Evolutionary conservation across 1,140 invertebrate species (phyloP), one percentile per base, ranked within the genome.

Genomic region (Pogonomyrmex barbatus): DNA sequence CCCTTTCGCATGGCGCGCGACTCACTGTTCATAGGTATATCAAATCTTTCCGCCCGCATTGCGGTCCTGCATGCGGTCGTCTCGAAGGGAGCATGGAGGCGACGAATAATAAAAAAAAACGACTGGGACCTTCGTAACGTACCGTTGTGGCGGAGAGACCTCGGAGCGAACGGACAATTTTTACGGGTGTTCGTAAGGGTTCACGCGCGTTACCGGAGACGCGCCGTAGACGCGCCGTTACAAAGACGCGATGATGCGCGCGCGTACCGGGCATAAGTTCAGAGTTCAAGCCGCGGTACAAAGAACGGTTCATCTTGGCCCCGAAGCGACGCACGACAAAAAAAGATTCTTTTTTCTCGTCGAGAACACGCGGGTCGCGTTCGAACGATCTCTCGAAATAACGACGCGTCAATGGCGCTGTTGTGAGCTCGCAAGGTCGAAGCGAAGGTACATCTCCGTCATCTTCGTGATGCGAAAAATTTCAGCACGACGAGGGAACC

Each of bases 291-390:
- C 62, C 56, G 75, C 88, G 62, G 88, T 85, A 90, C 89, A 90
- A 90, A 89, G 58, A 90, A 90, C 88, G 88, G 89, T 90, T 90
- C 83, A 90, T 90, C 88, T 81, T 85, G 76, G 85, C 84, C 84
- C 24, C 71, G 60, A 47, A 83, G 88, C 88, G 75, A 24, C 42
- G 56, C 47, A 67, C 62, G 65, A 71, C 10, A 54, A 68, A 42
- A 50, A 45, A 71, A 58, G 54, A 47, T 67, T 42, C 67, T 63
- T 47, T 60, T 71, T 12, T 65, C 30, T 36, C 54, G 42, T 24
- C 65, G 50, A 45, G 82, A 77, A 56, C 50, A 39, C 47, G 62
- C 24, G 50, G 30, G 63, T 79, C 62, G 42, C 39, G 58, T 52
- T 75, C 58, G 50, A 68, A 56, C 36, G 60, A 33, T 65, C 47